Percentiles rank a stretch among this genome's conserved stretches.
Evolutionary conservation across 2,797 vertebrate genomes (phyloP).

Genomic region (Chiloscyllium punctatum): DNA sequence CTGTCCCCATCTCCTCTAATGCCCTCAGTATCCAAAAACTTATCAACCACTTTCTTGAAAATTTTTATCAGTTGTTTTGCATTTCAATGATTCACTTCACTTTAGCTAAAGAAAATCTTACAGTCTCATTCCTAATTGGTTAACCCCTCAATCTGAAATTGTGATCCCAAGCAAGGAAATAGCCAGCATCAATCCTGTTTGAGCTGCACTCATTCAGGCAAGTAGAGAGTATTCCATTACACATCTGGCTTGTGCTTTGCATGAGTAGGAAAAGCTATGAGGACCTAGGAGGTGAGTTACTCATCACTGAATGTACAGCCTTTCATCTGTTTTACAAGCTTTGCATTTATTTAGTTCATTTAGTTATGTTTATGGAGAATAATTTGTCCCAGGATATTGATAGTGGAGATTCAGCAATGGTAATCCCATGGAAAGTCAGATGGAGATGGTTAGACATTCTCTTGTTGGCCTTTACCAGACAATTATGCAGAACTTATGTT

Average conservation of each 20-base stretch:
- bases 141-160: background rate
- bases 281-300: background rate
- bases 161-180: background rate
- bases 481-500: too few species aligned
- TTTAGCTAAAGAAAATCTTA: background rate
- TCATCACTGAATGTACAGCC: background rate
- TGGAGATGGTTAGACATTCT: too few species aligned
- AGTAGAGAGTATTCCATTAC: background rate
- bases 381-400: background rate
- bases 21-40: background rate
- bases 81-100: background rate
- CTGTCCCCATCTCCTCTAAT: background rate
- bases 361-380: background rate
- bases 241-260: background rate
- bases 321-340: background rate
- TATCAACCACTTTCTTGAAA: background rate
- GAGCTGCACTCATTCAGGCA: background rate
- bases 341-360: background rate
- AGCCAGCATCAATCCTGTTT: background rate
- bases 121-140: background rate
- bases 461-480: too few species aligned
- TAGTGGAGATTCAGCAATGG: background rate
- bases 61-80: background rate
- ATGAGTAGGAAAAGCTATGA: background rate
- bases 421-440: too few species aligned